Evolutionary conservation across 1,140 invertebrate genomes (phyloP), one percentile per base, ranked within the genome.

Genomic region (Thaumatotibia leucotreta): DNA sequence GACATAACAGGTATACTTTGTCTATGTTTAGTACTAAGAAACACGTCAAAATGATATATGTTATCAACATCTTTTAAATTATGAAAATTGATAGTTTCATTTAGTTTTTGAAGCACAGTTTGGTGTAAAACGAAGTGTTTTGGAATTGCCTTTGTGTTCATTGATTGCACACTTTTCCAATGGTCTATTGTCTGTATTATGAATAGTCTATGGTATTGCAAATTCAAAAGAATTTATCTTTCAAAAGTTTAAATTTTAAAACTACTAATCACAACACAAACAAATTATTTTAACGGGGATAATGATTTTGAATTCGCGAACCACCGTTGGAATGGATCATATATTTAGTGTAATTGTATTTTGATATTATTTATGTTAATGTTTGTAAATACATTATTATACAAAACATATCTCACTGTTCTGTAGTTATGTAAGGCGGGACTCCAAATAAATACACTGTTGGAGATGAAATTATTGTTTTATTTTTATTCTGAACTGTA

Each of bases 381-480:
- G 77, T 87, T 87, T 89, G 86, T 89, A 88, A 84, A 89, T 87
- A 85, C 35, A 49, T 45, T 74, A 79, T 72, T 75, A 78, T 82
- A 86, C 77, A 84, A 72, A 86, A 84, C 88, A 90, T 90, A 90
- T 90, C 88, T 85, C 82, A 83, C 81, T 88, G 83, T 89, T 88
- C 84, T 82, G 77, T 89, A 88, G 81, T 77, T 82, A 84, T 77
- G 69, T 80, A 76, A 79, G 72, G 72, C 66, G 33, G 5, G 63
- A 76, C 76, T 79, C 77, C 80, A 72, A 83, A 85, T 85, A 88
- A 88, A 89, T 84, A 86, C 73, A 80, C 71, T 62, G 73, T 80
- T 81, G 84, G 80, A 79, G 82, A 80, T 73, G 70, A 63, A 62
- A 35, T 32, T 39, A 67, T 52, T 58, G 54, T 71, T 70, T 73